phyloP scores from a whole-genome alignment of 2,888 invertebrate genomes.

The Plebejus anna region DNA sequence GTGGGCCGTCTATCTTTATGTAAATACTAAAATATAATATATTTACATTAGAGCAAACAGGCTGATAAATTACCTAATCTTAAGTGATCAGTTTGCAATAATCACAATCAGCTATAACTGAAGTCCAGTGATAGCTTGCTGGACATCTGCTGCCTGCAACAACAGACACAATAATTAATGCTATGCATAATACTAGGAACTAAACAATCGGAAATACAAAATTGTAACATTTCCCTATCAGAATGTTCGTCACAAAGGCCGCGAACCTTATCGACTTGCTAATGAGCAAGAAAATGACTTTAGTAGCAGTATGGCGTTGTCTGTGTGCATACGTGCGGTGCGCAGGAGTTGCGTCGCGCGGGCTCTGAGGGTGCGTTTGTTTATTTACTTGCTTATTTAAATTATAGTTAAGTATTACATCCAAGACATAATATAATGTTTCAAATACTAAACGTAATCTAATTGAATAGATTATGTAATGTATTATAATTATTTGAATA shows the following conservation, averaged over 20 bases:
- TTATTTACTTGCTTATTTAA: too few species aligned
- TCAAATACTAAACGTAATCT: too few species aligned
- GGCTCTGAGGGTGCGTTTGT: slow-evolving; percentile 2
- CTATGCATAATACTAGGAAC: not conserved
- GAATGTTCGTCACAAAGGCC: slow-evolving; percentile 7
- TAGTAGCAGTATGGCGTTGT: slow-evolving; percentile 23
- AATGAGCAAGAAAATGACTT: not conserved
- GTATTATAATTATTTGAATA: not conserved
- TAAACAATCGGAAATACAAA: not conserved
- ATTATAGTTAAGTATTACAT: too few species aligned
- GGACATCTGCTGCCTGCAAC: too few species aligned
- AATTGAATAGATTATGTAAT: not conserved
- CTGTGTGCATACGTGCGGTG: not conserved
- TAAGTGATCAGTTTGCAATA: too few species aligned
- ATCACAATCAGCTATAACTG: too few species aligned
- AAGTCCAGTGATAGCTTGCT: too few species aligned
- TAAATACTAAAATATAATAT: too few species aligned
- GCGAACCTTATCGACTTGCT: slow-evolving; percentile 25
- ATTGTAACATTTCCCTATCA: slow-evolving; percentile 11
- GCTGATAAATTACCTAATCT: too few species aligned
- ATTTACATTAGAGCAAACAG: too few species aligned
- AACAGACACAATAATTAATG: too few species aligned
- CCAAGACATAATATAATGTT: not conserved
- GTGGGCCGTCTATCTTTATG: too few species aligned
- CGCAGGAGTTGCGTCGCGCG: slow-evolving; percentile 15